Base-by-base conservation (phyloP, 92 coral and sea anemone species). In the Parazoanthus atlanticus region DNA sequence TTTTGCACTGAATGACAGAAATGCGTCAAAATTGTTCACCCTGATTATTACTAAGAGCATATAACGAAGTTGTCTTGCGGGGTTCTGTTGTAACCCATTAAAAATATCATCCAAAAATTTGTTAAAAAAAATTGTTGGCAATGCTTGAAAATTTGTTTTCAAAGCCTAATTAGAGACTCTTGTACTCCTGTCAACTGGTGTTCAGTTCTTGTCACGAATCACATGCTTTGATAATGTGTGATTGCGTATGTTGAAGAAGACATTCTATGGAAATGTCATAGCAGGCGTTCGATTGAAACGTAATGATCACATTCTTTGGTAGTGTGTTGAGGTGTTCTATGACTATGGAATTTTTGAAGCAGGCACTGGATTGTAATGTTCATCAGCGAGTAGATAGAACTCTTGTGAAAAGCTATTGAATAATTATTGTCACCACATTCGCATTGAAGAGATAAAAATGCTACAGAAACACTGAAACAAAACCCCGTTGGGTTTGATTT, bases 221-320 rank as follows among this genome's bases (percentile, higher is more conserved):
- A 46, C 82, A 78, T n/a, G n/a, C n/a, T n/a, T n/a, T n/a, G n/a
- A n/a, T n/a, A n/a, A n/a, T n/a, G n/a, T n/a, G n/a, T n/a, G n/a
- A n/a, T n/a, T 47, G 82, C 82, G 38, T 79, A 49, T 49, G 36
- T 79, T 49, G 83, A 29, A 79, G 13, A 79, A 52, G 61, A 31
- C 69, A 79, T 79, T 79, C 78, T 73, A 73, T 73, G 41, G 78
- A 73, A 73, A 73, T 73, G 78, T 73, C 78, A 73, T 73, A 73
- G 78, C 78, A 73, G 78, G 30, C 21, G 41, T 73, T 73, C 2
- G 41, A 31, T 73, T 73, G 78, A 31, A 73, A 73, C 10, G 40
- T 16, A 73, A 73, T 73, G 78, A 33, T 33, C 78, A 73, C 34
- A 30, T 29, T 29, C 41, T 29, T 73, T 73, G 34, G 78, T 73